Evolutionary conservation across 1,140 invertebrate genomes (phyloP).

Genomic region (Rhagoletis zephyria): DNA sequence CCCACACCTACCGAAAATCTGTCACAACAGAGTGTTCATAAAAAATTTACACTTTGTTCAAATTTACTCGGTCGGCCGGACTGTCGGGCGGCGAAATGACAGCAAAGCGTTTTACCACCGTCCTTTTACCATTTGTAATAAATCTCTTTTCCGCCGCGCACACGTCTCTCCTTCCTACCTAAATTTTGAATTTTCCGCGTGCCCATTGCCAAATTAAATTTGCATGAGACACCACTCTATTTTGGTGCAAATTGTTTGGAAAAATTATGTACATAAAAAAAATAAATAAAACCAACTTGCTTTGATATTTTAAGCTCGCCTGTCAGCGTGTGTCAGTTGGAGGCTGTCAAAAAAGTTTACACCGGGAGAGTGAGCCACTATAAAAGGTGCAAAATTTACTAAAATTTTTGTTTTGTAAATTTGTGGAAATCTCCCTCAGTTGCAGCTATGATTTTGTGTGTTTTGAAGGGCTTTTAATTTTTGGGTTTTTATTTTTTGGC

Average conservation of each 20-base stretch:
- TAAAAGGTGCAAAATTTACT: not conserved
- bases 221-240: not conserved
- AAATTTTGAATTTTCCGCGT: not conserved
- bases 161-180: not conserved
- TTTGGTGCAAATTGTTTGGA: not conserved
- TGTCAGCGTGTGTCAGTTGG: not conserved
- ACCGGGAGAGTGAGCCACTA: not conserved
- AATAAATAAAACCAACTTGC: not conserved
- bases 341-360: not conserved
- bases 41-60: not conserved
- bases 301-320: not conserved
- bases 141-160: not conserved
- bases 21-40: not conserved
- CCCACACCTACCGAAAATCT: not conserved
- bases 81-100: not conserved
- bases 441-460: no score
- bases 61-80: not conserved
- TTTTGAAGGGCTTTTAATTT: no score
- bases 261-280: no score
- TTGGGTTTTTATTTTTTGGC: no score
- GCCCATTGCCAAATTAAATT: slow-evolving; percentile 10
- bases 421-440: no score
- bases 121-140: not conserved
- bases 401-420: no score
- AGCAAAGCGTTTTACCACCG: not conserved